phyloP scores from a whole-genome alignment of 2,113 vertebrate species.

The Mohoua ochrocephala region DNA sequence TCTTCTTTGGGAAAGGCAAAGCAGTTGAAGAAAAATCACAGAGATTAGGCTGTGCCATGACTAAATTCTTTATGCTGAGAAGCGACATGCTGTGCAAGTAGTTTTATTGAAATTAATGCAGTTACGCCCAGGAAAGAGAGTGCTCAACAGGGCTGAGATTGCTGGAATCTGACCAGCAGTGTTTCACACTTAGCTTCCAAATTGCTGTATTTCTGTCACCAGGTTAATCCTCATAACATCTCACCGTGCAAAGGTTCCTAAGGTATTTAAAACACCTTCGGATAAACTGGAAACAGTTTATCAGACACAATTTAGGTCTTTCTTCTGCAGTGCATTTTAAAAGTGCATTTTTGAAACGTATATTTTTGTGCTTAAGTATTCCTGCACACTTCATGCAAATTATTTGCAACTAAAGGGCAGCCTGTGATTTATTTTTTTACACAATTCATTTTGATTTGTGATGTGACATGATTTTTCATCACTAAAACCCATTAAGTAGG shows the following conservation, averaged over 20 bases:
- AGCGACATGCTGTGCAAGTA: conserved; percentile 1
- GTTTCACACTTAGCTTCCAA: conserved; percentile 3
- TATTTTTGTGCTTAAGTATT: not conserved
- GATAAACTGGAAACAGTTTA: not conserved
- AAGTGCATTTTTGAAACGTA: not conserved
- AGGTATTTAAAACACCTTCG: not conserved
- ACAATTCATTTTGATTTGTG: not conserved
- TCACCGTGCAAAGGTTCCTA: not conserved
- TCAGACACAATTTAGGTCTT: not conserved
- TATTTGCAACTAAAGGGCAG: not conserved
- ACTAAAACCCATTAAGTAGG: not conserved
- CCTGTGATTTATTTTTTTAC: not conserved
- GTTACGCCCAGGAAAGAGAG: not conserved
- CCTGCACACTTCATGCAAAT: not conserved
- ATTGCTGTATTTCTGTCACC: conserved; percentile 6
- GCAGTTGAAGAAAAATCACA: not conserved
- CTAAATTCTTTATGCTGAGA: not conserved
- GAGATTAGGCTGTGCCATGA: not conserved
- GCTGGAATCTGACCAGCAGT: not conserved
- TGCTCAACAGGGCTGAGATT: not conserved
- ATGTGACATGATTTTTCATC: not conserved
- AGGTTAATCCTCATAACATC: not conserved
- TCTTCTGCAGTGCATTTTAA: not conserved
- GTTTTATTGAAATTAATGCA: conserved; percentile 32
- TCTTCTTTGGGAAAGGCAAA: not conserved